These are phyloP conservation scores for Bombyx mandarina DNA, from an alignment of 1,140 invertebrate species.

Conservation along the genomic window DNA sequence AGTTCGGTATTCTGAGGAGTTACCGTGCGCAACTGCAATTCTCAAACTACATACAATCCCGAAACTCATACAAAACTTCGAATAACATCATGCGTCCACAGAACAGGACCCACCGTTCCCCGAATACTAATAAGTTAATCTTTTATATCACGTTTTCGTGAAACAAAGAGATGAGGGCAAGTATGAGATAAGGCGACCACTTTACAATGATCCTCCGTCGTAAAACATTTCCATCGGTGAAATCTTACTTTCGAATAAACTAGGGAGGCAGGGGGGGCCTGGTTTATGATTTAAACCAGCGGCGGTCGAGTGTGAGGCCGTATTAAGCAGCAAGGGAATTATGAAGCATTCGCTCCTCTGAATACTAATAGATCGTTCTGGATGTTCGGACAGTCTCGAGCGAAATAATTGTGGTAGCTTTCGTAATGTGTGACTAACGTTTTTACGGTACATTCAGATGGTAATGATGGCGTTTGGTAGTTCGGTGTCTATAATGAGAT, in stretches of 20 bases:
- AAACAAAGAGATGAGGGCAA: slow-evolving; percentile 58
- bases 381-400: slow-evolving; percentile 27
- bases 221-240: background rate
- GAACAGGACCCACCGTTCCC: slow-evolving; percentile 15
- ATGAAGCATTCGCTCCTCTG: slow-evolving; percentile 47
- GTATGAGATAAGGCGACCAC: slow-evolving; percentile 38
- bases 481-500: background rate
- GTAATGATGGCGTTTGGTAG: slow-evolving; percentile 30
- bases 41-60: background rate
- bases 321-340: slow-evolving; percentile 60
- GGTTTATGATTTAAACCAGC: slow-evolving; percentile 16
- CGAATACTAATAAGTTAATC: slow-evolving; percentile 67
- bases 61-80: slow-evolving; percentile 1
- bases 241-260: slow-evolving; percentile 2
- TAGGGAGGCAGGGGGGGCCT: slow-evolving; percentile 15
- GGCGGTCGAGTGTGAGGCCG: slow-evolving; percentile 42
- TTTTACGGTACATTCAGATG: slow-evolving; percentile 41
- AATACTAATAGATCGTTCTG: slow-evolving; percentile 21
- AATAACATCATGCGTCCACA: background rate
- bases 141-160: slow-evolving; percentile 63
- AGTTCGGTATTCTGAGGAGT: no score
- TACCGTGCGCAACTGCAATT: no score
- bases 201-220: slow-evolving; percentile 23
- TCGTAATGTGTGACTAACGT: slow-evolving; percentile 28
- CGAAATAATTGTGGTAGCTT: slow-evolving; percentile 22